These are phyloP conservation scores for Epinephelus fuscoguttatus DNA, from an alignment of 2,113 vertebrate genomes.

Conservation along the genomic window DNA sequence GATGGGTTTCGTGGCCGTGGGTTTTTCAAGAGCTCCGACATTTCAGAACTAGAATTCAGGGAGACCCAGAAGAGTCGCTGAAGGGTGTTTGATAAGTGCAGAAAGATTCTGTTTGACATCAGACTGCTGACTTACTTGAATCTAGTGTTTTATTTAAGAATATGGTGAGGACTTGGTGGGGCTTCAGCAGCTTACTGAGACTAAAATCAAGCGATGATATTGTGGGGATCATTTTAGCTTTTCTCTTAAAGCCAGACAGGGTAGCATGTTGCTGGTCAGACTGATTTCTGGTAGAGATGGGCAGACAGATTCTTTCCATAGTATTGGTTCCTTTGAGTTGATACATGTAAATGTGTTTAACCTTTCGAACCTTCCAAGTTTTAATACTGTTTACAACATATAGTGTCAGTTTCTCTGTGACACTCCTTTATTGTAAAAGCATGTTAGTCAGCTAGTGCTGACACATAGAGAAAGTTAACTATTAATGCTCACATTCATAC, in stretches of 20 bases:
- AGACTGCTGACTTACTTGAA: not conserved
- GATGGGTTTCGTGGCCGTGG: not conserved
- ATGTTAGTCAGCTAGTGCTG: no score
- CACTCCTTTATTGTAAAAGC: no score
- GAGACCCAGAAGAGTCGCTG: slow-evolving; percentile 9
- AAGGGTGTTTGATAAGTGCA: not conserved
- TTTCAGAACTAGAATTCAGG: not conserved
- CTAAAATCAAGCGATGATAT: not conserved
- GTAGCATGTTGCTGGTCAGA: not conserved
- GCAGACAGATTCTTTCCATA: no score
- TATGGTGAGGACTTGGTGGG: not conserved
- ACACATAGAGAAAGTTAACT: no score
- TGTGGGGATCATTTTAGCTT: not conserved
- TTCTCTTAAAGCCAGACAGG: not conserved
- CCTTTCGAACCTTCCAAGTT: no score
- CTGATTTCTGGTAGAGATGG: not conserved
- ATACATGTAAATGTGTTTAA: no score
- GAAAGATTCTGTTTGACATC: slow-evolving; percentile 1
- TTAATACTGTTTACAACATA: no score
- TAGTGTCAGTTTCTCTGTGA: no score
- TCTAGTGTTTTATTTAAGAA: not conserved
- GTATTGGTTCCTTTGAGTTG: no score
- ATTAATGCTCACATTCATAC: no score
- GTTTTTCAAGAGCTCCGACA: slow-evolving; percentile 13
- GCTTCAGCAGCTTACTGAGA: not conserved